These are phyloP conservation scores for Pachypanchax playfairii DNA, from an alignment of 2,113 vertebrate species.

Conservation along the genomic window DNA sequence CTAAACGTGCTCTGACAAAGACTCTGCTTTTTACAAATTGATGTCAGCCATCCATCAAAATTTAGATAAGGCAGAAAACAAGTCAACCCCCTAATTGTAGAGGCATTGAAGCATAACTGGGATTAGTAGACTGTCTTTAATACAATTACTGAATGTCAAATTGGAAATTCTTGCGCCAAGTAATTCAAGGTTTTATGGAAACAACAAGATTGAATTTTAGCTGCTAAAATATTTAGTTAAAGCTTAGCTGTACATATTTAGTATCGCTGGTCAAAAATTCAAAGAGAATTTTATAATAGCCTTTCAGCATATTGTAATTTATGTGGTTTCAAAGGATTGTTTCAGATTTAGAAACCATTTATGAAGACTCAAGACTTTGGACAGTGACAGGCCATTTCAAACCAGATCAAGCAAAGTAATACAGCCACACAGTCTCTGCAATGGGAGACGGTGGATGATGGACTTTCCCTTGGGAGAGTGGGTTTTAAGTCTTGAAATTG, in stretches of 20 bases:
- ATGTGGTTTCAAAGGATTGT: not conserved
- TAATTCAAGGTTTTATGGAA: not conserved
- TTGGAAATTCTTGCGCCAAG: constrained; percentile 12
- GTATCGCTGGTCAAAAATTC: not conserved
- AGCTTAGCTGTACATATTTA: not conserved
- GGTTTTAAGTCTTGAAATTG: not conserved
- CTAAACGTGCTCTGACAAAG: not conserved
- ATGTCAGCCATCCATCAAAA: constrained; percentile 28
- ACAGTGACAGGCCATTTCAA: not conserved
- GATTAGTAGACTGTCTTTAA: constrained; percentile 32
- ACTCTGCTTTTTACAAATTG: constrained; percentile 1
- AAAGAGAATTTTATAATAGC: not conserved
- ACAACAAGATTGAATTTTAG: not conserved
- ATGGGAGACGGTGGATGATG: not conserved
- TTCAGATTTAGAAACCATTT: not conserved
- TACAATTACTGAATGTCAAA: constrained; percentile 36
- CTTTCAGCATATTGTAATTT: not conserved
- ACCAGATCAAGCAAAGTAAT: not conserved
- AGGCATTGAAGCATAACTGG: constrained; percentile 18
- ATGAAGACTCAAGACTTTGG: not conserved
- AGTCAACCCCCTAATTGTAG: constrained; percentile 30
- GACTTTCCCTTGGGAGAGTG: not conserved
- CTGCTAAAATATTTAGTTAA: not conserved
- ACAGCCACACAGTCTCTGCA: not conserved
- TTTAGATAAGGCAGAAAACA: constrained; percentile 23